A percentile compares a stretch with the other conserved stretches of the same genome.
Conservation (phyloP, 2,797 vertebrate species). For the Dryobates pubescens region DNA sequence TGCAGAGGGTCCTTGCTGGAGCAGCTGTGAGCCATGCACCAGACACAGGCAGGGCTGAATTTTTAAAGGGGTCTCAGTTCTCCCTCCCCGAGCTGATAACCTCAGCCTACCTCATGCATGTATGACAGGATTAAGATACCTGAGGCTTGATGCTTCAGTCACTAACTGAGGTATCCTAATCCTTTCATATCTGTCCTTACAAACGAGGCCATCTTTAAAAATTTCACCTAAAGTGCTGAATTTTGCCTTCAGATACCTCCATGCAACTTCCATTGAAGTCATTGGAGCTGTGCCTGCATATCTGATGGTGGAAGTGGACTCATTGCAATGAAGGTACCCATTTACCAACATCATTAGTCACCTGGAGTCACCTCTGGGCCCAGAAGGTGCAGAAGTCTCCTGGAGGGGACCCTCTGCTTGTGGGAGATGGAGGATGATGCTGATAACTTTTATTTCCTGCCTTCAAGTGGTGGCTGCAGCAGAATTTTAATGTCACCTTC, state of each 20-base stretch:
- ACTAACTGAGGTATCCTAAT: constrained; percentile 46
- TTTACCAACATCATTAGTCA: constrained; percentile 52
- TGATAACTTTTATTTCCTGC: neutral
- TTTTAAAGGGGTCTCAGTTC: constrained; percentile 70
- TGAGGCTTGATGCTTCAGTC: neutral
- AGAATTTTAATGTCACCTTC: neutral
- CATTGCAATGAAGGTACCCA: constrained; percentile 67
- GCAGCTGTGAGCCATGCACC: neutral
- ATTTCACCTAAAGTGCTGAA: constrained; percentile 69
- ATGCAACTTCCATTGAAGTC: constrained; percentile 72
- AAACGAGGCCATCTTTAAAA: constrained; percentile 70
- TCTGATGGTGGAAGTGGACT: constrained; percentile 70
- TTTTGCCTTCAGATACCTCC: constrained; percentile 73
- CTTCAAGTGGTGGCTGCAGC: neutral
- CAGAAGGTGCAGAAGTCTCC: constrained; percentile 16
- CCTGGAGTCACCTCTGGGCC: constrained; percentile 32
- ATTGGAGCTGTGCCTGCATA: constrained; percentile 71
- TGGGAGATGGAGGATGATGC: neutral
- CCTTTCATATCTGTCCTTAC: constrained; percentile 55
- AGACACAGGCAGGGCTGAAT: constrained; percentile 30
- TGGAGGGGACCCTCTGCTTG: neutral
- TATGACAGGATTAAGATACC: constrained; percentile 65
- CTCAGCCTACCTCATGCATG: neutral
- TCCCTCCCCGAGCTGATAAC: constrained; percentile 11
- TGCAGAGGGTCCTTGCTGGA: neutral